These are phyloP conservation scores for Myrmecophaga tridactyla DNA, from an alignment of 2,113 vertebrate species.

Conservation along the genomic window DNA sequence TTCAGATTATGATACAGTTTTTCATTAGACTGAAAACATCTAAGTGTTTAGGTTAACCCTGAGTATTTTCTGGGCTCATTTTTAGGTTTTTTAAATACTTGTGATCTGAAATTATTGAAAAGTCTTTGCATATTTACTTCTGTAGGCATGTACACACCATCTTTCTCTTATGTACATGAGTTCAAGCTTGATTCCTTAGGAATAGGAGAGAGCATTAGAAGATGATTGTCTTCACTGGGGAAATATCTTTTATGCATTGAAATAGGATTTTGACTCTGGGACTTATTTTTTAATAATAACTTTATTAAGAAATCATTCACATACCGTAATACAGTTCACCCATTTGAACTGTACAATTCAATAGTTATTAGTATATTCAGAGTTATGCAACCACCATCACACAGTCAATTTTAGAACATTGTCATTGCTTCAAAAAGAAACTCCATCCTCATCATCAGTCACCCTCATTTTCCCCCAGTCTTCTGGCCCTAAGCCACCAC, in stretches of 20 bases:
- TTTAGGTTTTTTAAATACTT: not conserved
- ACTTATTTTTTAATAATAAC: not conserved
- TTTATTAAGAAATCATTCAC: not conserved
- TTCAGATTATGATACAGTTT: not conserved
- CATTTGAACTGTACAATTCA: not conserved
- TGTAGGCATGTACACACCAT: not conserved
- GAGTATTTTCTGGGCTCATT: not conserved
- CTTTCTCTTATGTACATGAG: not conserved
- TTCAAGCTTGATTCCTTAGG: slow-evolving; percentile 51
- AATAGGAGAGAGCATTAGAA: not conserved
- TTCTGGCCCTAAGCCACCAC: not conserved
- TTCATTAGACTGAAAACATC: not conserved
- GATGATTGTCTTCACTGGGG: slow-evolving; percentile 26
- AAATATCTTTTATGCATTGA: slow-evolving; percentile 1
- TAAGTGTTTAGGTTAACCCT: slow-evolving; percentile 12
- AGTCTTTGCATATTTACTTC: not conserved
- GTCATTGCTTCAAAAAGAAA: not conserved
- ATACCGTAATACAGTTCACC: not conserved
- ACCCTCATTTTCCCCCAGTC: not conserved
- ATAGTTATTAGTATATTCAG: not conserved
- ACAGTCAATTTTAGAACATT: not conserved
- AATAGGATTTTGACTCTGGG: slow-evolving; percentile 42
- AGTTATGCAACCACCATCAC: not conserved
- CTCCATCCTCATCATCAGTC: not conserved
- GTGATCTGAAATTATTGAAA: not conserved